Base-by-base conservation (phyloP, 1,140 invertebrate species). In the Ruditapes philippinarum region DNA sequence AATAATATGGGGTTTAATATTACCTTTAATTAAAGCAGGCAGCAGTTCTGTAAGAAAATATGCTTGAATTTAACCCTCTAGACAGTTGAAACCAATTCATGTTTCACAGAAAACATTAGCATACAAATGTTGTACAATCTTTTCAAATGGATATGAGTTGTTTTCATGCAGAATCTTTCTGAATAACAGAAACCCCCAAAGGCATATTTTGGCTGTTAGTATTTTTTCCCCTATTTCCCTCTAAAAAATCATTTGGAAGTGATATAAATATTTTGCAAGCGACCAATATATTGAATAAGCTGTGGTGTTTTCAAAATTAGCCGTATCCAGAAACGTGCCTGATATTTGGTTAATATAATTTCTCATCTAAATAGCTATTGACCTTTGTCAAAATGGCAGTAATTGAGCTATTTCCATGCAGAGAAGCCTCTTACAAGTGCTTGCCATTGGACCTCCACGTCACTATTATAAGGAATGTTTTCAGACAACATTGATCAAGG, bases 311-410 rank as follows among this genome's bases (percentile, higher is more conserved):
- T 62, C 7, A 62, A 62, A 57, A 62, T 62, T 62, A 28, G 57
- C 57, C 14, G 7, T 28, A 28, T 25, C 57, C 57, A 62, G 17
- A 28, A 62, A 62, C 57, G 57, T 25, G 57, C 57, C 57, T 62
- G 57, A 62, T 62, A 62, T 25, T 62, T n/a, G 28, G 57, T 28
- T 62, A 62, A 62, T 62, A 28, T n/a, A 62, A 62, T 62, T 62
- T 62, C 57, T 62, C 57, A 62, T 62, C 57, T n/a, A 62, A 62
- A 62, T 62, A 28, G n/a, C 57, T 62, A 62, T 62, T 62, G 57
- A 62, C 57, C 57, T 62, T 62, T 62, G 57, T 62, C 57, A 62
- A 62, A 62, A 62, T 62, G 57, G 28, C 57, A 62, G 57, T 62
- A 62, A 62, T 62, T 62, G 57, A 62, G 57, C 22, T 62, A 62